These are phyloP conservation scores for Heterotilapia buettikoferi DNA, from an alignment of 2,113 vertebrate genomes.

Conservation along the genomic window DNA sequence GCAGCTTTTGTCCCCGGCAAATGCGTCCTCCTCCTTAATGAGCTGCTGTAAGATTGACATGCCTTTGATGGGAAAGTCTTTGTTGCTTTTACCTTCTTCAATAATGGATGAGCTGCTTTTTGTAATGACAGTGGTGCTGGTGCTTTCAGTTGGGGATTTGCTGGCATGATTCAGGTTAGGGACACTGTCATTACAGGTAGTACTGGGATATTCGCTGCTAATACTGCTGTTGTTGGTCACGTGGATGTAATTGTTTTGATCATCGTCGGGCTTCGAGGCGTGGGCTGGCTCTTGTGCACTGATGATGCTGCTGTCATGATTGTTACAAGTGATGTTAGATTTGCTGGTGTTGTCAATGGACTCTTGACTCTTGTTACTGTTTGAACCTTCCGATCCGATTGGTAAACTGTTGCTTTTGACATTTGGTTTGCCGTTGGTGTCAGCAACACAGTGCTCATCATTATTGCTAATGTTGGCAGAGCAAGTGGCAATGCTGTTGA, in stretches of 20 bases:
- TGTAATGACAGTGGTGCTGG: slow-evolving; percentile 66
- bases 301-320: slow-evolving; percentile 27
- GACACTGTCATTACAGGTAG: slow-evolving; percentile 45
- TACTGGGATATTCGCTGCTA: slow-evolving; percentile 33
- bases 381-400: slow-evolving; percentile 21
- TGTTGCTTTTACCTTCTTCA: slow-evolving; percentile 64
- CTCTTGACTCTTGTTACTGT: slow-evolving; percentile 46
- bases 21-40: slow-evolving; percentile 70
- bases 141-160: slow-evolving; percentile 63
- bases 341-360: slow-evolving; percentile 68
- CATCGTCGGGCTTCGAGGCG: background rate
- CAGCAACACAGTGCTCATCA: slow-evolving; percentile 44
- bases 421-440: slow-evolving; percentile 36
- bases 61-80: slow-evolving; percentile 67
- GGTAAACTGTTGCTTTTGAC: slow-evolving; percentile 24
- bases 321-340: slow-evolving; percentile 48
- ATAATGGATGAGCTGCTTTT: slow-evolving; percentile 45
- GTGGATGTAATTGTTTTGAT: slow-evolving; percentile 28
- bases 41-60: slow-evolving; percentile 66
- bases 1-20: slow-evolving; percentile 44
- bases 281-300: slow-evolving; percentile 26
- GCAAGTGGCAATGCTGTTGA: slow-evolving; percentile 38
- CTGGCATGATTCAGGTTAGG: slow-evolving; percentile 59
- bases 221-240: slow-evolving; percentile 45
- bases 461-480: slow-evolving; percentile 60